Evolutionary conservation across 2,888 invertebrate genomes (phyloP).

Genomic region (Folsomia manolachei): DNA sequence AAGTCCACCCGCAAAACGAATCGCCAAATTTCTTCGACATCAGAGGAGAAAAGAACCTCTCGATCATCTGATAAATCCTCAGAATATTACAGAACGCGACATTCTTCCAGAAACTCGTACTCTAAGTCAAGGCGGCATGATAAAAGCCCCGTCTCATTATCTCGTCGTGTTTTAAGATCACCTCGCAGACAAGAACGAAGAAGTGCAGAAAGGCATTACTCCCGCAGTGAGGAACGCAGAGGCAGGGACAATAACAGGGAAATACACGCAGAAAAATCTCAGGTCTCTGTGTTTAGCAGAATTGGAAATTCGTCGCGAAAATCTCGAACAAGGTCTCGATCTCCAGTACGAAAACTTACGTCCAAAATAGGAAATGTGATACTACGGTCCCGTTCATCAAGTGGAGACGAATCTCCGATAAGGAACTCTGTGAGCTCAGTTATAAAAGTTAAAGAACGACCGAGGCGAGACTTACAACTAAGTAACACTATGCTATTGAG

Average conservation of each 20-base stretch:
- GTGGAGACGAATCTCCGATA: background rate
- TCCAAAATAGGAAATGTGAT: constrained; percentile 12
- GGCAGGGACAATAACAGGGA: background rate
- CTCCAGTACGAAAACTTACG: background rate
- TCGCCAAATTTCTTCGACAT: background rate
- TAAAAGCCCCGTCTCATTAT: background rate
- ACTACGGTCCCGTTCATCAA: background rate
- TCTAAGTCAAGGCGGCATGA: too few relatives aligned
- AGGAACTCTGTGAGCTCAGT: constrained; percentile 6
- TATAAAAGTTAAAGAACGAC: constrained; percentile 8
- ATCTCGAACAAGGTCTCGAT: background rate
- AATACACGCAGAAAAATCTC: background rate
- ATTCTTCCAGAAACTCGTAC: too few relatives aligned
- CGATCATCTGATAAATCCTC: background rate
- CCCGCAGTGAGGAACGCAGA: background rate
- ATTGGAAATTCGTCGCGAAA: background rate
- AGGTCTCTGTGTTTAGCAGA: background rate
- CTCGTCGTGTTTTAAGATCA: background rate
- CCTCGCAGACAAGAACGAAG: background rate
- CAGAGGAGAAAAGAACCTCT: background rate
- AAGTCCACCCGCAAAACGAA: background rate
- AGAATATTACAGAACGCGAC: background rate
- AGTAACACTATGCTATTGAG: constrained; percentile 6
- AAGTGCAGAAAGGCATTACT: background rate
- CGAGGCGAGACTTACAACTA: constrained; percentile 7